Base-by-base conservation (phyloP, 2,113 vertebrate species). In the Lampris incognitus region DNA sequence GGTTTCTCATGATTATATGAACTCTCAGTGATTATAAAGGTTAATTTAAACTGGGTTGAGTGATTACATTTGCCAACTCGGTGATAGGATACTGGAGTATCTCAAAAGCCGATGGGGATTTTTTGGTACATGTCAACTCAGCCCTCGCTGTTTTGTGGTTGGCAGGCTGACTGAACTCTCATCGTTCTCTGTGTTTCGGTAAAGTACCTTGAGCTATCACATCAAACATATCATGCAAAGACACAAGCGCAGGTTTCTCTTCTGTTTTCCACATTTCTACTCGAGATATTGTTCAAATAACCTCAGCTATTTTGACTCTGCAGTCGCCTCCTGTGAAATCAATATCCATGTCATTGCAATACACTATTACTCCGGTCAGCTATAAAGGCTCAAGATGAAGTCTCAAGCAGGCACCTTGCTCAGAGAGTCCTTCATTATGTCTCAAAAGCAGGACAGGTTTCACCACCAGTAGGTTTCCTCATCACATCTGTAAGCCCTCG, bases 211-310 rank as follows among this genome's bases (percentile, higher is more conserved):
- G 44, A 46, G 4, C 44, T 46, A 7, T 7, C 7, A 7, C 7
- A 46, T 46, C 7, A 60, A 13, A n/a, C n/a, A 9, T 38, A 50
- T 59, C 46, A 71, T 71, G 50, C 10, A 38, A 50, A 62, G 44
- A 7, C 44, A 46, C 7, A 5, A 1, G 44, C 7, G 37, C 10
- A 42, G 59, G 11, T 9, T 9, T 38, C 59, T 9, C 40, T 56
- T 55, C 37, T 24, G 55, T 40, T n/a, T 61, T 39, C 51, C 9
- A 3, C 3, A 10, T 54, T 10, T 54, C 9, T 54, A 9, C 51
- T 54, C 3, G 1, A 46, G 4, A 46, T 61, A 6, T 41, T 61
- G 59, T 40, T 41, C 9, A 13, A 66, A 59, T 3, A 10, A 6
- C 46, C 56, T 58, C 13, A 13, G 13, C 3, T 1, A 41, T 51